Evolutionary conservation across 2,797 vertebrate species (phyloP), one percentile per base, ranked within the genome.

Genomic region (Acanthurus leucopareius): DNA sequence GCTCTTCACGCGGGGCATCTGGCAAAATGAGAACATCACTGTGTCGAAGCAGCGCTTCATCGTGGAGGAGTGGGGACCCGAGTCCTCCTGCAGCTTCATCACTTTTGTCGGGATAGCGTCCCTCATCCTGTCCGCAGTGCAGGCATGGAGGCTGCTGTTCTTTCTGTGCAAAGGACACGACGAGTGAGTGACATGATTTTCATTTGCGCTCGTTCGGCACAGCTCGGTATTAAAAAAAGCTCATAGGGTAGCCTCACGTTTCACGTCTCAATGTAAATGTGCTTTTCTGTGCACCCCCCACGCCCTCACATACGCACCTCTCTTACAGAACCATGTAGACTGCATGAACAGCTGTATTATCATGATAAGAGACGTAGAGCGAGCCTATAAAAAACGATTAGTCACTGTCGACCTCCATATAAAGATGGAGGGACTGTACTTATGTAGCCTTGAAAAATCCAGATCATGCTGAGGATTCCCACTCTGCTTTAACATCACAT

Each of bases 1-100:
- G 91, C 97, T 99, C 54, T 99, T 99, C 94, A 96, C 98, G 1
- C 96, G 97, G 68, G 98, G 98, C n/a, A 95, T 98, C 96, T 99
- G 98, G 98, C 97, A 99, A 76, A 97, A 97, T 65, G 97, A 97
- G 94, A 99, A 99, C 96, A 96, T 98, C 91, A 98, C 97, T 0
- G 96, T 97, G 94, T 97, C 96, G 79, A 95, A 96, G 91, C 96
- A 97, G 94, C 97, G 97, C 89, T 99, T 99, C 95, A 95, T 98
- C 1, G 97, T 99, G 92, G 97, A 98, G 91, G 97, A 98, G 92
- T 99, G 98, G 98, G 98, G 97, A 75, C 96, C 97, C 0, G 95
- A 96, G 91, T 96, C 97, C 1, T 96, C 97, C 91, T 99, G 98
- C 96, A 97, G 97, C 93, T 99, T 98, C 95, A 94, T 96, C 96